A percentile compares a stretch with the other conserved stretches of the same genome.
phyloP scores from a whole-genome alignment of 2,888 invertebrate species.

The Blomia tropicalis region DNA sequence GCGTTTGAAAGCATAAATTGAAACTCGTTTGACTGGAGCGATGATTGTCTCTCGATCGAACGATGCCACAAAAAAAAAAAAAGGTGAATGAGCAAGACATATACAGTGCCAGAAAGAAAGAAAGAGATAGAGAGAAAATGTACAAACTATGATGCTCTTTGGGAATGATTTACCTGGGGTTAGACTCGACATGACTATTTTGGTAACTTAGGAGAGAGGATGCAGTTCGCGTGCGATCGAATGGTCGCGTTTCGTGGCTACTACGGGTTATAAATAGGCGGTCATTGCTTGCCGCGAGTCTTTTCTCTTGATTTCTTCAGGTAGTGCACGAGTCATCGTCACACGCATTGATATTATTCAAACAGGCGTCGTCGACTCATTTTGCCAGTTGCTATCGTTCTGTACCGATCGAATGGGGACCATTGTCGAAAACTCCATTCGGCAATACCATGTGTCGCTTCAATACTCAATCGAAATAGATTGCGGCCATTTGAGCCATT shows the following conservation, averaged over 20 bases:
- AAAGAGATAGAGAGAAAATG: neutral
- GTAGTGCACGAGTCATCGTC: too few relatives aligned
- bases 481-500: too few relatives aligned
- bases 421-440: too few relatives aligned
- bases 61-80: neutral
- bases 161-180: too few relatives aligned
- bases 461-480: too few relatives aligned
- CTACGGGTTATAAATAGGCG: conserved; percentile 12
- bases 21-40: conserved; percentile 3
- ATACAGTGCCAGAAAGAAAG: neutral
- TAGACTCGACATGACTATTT: conserved; percentile 6
- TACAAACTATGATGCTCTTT: too few relatives aligned
- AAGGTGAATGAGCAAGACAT: neutral
- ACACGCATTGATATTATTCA: too few relatives aligned
- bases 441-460: too few relatives aligned
- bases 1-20: neutral
- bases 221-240: conserved; percentile 8
- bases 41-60: neutral
- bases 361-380: too few relatives aligned
- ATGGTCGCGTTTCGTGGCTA: neutral
- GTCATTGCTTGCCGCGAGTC: conserved; percentile 2
- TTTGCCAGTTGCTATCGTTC: too few relatives aligned
- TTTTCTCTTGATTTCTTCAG: neutral
- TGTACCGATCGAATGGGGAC: too few relatives aligned
- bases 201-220: neutral